Evolutionary conservation across 1,140 invertebrate genomes (phyloP), one percentile per base, ranked within the genome.

Genomic region (Delia radicum): DNA sequence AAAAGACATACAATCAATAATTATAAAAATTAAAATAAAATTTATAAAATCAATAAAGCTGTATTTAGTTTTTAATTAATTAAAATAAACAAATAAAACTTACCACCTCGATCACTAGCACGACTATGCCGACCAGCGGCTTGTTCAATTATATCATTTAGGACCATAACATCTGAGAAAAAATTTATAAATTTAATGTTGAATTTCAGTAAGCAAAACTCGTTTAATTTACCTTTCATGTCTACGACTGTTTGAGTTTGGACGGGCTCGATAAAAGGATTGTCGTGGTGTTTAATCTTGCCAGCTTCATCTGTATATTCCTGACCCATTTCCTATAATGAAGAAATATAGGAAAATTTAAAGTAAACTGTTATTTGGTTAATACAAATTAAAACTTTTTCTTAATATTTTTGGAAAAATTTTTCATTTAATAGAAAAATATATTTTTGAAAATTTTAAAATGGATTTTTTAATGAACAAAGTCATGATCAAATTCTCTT

Each of bases 121-220:
- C 91, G 90, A 87, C 95, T 96, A 80, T 93, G 92, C 81, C 93
- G 89, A 78, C 94, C 94, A 77, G 94, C 95, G 31, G 96, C 96
- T 89, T 98, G 96, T 87, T 98, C 96, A 79, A 98, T 96, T 78
- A 99, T 97, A 86, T 98, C 96, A 87, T 97, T 98, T 79, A 99
- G 88, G 76, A 98, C 96, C 95, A 98, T 96, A 69, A 98, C 96
- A 91, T 99, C 97, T 98, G 88, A 21, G 90, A 77, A 31, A 48
- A 63, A 31, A 31, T n/a, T 46, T 29, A 67, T 6, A 73, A 67
- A 7, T 6, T 28, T 73, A 15, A 21, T 76, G n/a, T 13, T 37
- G 15, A 42, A 55, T 74, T 12, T 73, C 46, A 29, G 48, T 21
- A 61, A n/a, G n/a, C n/a, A n/a, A n/a, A n/a, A 26, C 55, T 31